Conservation (phyloP, 2,113 vertebrate genomes). For the Bubo blakistoni region DNA sequence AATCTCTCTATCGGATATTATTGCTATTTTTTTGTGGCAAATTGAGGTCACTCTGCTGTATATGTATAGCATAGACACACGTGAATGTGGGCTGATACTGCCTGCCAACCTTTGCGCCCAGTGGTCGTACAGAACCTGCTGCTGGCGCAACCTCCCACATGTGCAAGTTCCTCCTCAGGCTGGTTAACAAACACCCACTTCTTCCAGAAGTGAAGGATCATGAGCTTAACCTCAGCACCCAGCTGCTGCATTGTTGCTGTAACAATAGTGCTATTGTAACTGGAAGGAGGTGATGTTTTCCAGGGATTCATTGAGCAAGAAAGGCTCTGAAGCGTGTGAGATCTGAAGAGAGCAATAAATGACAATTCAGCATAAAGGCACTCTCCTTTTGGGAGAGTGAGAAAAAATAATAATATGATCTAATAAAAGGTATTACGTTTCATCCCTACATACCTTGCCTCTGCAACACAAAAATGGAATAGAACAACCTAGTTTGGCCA, state of each 20-base stretch:
- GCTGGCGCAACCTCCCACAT: not conserved
- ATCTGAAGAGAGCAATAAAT: not conserved
- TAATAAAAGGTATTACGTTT: not conserved
- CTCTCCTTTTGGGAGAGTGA: not conserved
- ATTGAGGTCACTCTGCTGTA: not conserved
- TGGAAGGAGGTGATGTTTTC: not conserved
- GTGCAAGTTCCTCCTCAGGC: not conserved
- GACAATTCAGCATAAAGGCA: not conserved
- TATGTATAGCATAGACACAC: not conserved
- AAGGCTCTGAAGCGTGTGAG: not conserved
- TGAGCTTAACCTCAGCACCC: not conserved
- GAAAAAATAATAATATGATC: not conserved
- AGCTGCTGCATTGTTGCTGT: not conserved
- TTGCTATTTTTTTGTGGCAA: not conserved
- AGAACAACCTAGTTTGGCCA: not conserved
- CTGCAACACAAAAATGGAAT: not conserved
- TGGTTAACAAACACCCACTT: not conserved
- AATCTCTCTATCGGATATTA: not conserved
- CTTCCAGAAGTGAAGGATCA: not conserved
- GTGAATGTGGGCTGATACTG: not conserved
- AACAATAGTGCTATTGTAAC: not conserved
- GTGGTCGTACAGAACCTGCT: not conserved
- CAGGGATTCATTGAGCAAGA: not conserved
- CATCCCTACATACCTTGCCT: not conserved
- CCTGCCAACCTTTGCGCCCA: not conserved